phyloP scores from a whole-genome alignment of 2,888 invertebrate species.

The Drosophila infuscata region DNA sequence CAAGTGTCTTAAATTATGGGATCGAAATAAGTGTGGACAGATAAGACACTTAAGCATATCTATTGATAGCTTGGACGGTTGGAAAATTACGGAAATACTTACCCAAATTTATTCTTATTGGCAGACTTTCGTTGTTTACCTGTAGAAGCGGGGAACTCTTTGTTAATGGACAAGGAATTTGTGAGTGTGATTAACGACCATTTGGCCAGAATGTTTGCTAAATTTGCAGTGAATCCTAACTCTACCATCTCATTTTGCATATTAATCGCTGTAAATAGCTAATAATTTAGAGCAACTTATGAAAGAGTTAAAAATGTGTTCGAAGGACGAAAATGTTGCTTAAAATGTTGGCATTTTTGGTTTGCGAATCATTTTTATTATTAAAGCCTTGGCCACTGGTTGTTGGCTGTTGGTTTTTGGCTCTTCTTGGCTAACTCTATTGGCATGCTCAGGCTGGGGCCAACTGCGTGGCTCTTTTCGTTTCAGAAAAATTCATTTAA shows the following conservation, averaged over 20 bases:
- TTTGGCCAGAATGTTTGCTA: not conserved
- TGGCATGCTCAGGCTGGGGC: constrained; percentile 38
- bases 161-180: not conserved
- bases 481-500: constrained; percentile 72
- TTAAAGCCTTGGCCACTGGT: constrained; percentile 53
- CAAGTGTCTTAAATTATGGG: not conserved
- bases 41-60: not conserved
- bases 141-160: not conserved
- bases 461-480: constrained; percentile 47
- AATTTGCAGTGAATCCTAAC: not conserved
- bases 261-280: not conserved
- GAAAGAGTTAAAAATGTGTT: not conserved
- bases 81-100: not conserved
- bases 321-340: not conserved
- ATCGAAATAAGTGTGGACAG: not conserved
- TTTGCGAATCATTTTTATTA: constrained; percentile 45
- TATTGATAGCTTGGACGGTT: not conserved
- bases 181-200: not conserved
- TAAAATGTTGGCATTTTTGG: constrained; percentile 22
- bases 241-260: not conserved
- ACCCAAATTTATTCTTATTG: not conserved
- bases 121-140: not conserved
- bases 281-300: not conserved
- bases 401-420: constrained; percentile 5
- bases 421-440: constrained; percentile 23